Evolutionary conservation across 2,888 invertebrate species (phyloP), one percentile per base, ranked within the genome.

Genomic region (Xanthia togata): DNA sequence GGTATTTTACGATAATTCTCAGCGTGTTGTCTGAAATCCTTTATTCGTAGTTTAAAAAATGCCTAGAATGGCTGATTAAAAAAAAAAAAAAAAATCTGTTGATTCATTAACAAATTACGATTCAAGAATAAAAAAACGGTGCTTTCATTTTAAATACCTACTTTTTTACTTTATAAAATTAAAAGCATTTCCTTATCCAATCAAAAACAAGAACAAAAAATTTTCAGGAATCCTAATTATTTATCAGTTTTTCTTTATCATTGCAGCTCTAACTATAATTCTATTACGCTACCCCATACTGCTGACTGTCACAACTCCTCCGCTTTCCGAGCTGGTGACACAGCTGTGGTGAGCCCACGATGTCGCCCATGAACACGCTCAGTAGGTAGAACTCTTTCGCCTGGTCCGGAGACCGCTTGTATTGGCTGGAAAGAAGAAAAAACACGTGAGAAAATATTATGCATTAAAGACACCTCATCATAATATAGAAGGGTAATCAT

Each of bases 311-410:
- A 62, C 96, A 96, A 47, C 93, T 94, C 82, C 96, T 90, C 41
- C 96, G 90, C 93, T 98, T 98, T 81, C 98, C 98, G 88, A 98
- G 97, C 93, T 98, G 98, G 91, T 98, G 98, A 93, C 98, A 98
- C 74, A 98, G 97, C 87, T 97, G 97, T 23, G 98, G 98, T 76
- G 98, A 98, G 31, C 98, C 98, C 79, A 98, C 97, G 90, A 98
- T 98, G 95, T 98, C 98, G 47, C 98, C 98, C 77, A 98, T 96
- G 95, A 98, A 98, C 82, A 98, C 98, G 92, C 98, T 98, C 84
- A 98, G 97, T 57, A 98, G 96, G 94, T 98, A 98, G 95, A 98
- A 98, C 95, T 98, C 98, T 93, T 98, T 98, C 91, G 97, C 97
- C 88, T 97, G 97, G 87, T 98, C 97, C 57, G 98, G 97, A 69